Evolutionary conservation across 1,140 invertebrate species (phyloP), one percentile per base, ranked within the genome.

Genomic region (Pseudoatta argentina): DNA sequence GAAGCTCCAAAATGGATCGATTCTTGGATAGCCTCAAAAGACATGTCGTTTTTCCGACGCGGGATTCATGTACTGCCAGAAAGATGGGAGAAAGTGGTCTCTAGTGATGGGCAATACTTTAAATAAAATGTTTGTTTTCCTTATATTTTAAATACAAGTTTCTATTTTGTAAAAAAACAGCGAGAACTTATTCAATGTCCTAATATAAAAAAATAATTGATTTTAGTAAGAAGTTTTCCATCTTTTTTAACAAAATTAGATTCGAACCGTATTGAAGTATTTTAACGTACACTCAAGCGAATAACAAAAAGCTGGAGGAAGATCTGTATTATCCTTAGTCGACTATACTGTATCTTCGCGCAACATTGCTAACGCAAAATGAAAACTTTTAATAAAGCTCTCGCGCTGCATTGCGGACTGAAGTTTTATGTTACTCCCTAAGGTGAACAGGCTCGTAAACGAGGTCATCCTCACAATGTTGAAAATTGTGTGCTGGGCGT

Each of bases 341-440:
- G 63, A 81, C 30, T 39, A 18, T 63, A 39, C 21, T 10, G 21
- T 4, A 55, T 69, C 30, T 55, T 69, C 2, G 34, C n/a, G 18
- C 30, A 69, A 57, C 53, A 66, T 44, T 44, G 51, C 51, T 27
- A 71, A 71, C 51, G 16, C 53, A 39, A 10, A 34, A 59, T 81
- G 48, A 71, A 81, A 81, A 81, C 66, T 71, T 81, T 81, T 81
- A 71, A 71, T 81, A 71, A 81, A 81, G 51, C 66, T 55, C 16
- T 12, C 30, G 10, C 30, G 78, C 78, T 81, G 78, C 78, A 81
- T 71, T 81, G 78, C 78, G 78, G 64, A 39, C 30, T 39, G 21
- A 10, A 81, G 64, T 81, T 79, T 79, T 81, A 81, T 71, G 30
- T 71, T 81, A 81, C 34, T 71, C 78, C 78, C 78, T 71, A 81